Evolutionary conservation across 2,888 invertebrate species (phyloP), one percentile per base, ranked within the genome.

Genomic region (Brachyptera risi): DNA sequence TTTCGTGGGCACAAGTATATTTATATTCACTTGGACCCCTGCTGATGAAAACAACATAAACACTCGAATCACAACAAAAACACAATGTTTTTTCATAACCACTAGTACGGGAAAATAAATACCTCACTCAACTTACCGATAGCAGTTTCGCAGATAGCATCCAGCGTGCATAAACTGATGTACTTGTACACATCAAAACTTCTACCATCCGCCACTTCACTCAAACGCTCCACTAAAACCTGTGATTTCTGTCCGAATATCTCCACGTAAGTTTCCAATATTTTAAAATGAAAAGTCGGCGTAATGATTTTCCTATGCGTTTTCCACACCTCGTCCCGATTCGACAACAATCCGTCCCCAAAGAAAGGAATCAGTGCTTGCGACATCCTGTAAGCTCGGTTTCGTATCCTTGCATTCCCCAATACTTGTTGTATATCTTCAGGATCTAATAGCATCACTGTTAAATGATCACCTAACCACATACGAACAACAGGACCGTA

Each of bases 241-340:
- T 4, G 17, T 1, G 51, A 13, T 17, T 51, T 51, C 51, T 35
- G 27, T 51, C 51, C 51, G 15, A 51, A 51, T 9, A 51, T 35
- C 35, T 51, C 51, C 15, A 51, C 51, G 17, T 31, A 51, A 1
- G 31, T 9, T 17, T 51, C 51, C 13, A 51, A 21, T 31, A 51
- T 51, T 31, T 51, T 51, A 35, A 51, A 31, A 31, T 51, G 51
- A 51, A 51, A 51, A 27, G 51, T 51, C 19, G 51, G 51, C 51
- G 51, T 51, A 17, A 51, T 51, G 17, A 51, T 27, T 31, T 35
- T 51, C 51, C 51, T 2, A 13, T 51, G 51, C 5, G 21, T 35
- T 31, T 21, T 24, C 51, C 51, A 51, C 17, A 31, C 21, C 3
- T 51, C 51, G 17, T 51, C 51, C 7, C 27, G 35, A 27, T 47